phyloP scores from a whole-genome alignment of 1,140 invertebrate species.

The Chironomus striatipennis region DNA sequence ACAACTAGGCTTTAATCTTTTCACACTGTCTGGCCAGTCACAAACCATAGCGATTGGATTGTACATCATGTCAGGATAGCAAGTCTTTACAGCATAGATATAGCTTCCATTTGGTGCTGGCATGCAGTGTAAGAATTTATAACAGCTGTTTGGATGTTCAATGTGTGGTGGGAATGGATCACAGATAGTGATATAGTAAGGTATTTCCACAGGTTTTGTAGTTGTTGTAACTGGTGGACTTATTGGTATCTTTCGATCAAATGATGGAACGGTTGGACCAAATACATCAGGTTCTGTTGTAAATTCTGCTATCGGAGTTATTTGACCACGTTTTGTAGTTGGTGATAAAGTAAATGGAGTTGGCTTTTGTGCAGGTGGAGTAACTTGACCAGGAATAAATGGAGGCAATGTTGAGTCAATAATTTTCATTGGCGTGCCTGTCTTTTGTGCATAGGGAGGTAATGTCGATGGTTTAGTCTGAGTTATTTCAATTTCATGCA shows the following conservation, averaged over 20 bases:
- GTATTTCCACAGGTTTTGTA: neutral
- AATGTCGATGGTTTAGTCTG: too few species aligned
- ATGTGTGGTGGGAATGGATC: conserved; percentile 40
- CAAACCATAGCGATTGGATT: conserved; percentile 48
- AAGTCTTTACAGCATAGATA: conserved; percentile 41
- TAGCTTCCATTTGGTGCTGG: conserved; percentile 3
- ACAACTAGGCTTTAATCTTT: conserved; percentile 47
- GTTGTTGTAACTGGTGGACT: neutral
- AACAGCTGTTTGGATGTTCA: conserved; percentile 43
- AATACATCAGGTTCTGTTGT: too few species aligned
- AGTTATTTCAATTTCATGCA: too few species aligned
- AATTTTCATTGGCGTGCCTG: too few species aligned
- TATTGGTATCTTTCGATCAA: neutral
- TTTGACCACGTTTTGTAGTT: too few species aligned
- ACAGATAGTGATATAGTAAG: conserved; percentile 30
- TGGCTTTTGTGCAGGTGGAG: too few species aligned
- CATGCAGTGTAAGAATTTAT: conserved; percentile 45
- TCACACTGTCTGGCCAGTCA: conserved; percentile 48
- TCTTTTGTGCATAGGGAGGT: too few species aligned
- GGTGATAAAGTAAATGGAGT: too few species aligned
- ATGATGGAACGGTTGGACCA: too few species aligned
- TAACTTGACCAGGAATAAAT: too few species aligned
- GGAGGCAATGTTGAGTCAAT: too few species aligned
- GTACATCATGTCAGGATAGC: conserved; percentile 44
- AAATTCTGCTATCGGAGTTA: neutral